Evolutionary conservation across 2,113 vertebrate genomes (phyloP).

Genomic region (Reinhardtius hippoglossoides): DNA sequence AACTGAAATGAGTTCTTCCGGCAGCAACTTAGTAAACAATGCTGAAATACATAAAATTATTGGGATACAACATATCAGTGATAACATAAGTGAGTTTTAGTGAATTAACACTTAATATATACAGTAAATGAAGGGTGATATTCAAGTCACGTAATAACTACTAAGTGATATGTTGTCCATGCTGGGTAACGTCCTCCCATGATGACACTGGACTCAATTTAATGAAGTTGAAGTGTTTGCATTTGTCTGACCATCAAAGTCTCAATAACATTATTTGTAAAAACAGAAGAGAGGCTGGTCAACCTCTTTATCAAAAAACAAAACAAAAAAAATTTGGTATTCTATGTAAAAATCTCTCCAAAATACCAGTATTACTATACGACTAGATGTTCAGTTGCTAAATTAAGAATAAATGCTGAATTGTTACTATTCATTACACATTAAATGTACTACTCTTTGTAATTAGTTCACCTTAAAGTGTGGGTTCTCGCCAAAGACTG

Average conservation of each 20-base stretch:
- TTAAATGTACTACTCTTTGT: background rate
- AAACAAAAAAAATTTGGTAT: background rate
- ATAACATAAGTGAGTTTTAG: slow-evolving; percentile 29
- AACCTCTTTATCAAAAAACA: background rate
- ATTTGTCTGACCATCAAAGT: slow-evolving; percentile 11
- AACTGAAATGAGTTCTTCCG: slow-evolving; percentile 43
- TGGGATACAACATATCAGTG: slow-evolving; percentile 46
- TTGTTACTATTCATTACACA: slow-evolving; percentile 3
- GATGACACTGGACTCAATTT: slow-evolving; percentile 8
- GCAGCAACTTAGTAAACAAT: slow-evolving; percentile 66
- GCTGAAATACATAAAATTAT: slow-evolving; percentile 67
- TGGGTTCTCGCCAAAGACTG: background rate
- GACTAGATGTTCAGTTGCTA: background rate
- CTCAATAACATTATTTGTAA: slow-evolving; percentile 4
- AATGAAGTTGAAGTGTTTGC: slow-evolving; percentile 17
- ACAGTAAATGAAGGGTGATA: slow-evolving; percentile 44
- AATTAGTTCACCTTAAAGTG: background rate
- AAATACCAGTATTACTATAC: background rate
- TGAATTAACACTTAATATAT: slow-evolving; percentile 26
- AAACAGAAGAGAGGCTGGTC: slow-evolving; percentile 10
- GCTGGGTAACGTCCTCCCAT: slow-evolving; percentile 3
- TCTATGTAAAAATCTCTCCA: background rate
- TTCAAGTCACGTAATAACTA: slow-evolving; percentile 56
- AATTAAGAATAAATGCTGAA: background rate
- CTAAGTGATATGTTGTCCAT: slow-evolving; percentile 33